Conservation (phyloP, 2,888 invertebrate genomes). For the Choreutis nemorana region DNA sequence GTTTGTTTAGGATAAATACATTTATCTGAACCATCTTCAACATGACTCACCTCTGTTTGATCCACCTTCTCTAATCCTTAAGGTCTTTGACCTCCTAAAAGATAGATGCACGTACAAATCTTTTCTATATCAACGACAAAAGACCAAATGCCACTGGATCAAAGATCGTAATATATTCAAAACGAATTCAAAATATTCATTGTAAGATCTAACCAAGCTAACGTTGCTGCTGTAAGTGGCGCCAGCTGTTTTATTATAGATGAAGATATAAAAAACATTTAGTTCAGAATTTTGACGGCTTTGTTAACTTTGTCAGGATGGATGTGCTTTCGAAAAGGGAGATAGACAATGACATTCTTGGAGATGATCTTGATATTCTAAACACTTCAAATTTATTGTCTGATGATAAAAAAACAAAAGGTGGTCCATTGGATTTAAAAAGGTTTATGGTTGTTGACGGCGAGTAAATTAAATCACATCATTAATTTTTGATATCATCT, state of each 20-base stretch:
- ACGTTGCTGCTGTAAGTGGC: too few species aligned
- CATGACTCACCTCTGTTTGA: too few species aligned
- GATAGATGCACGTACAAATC: constrained; percentile 20
- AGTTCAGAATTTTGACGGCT: too few species aligned
- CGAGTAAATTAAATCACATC: too few species aligned
- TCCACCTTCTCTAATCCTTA: constrained; percentile 33
- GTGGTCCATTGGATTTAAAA: constrained; percentile 29
- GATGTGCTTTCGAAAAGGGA: constrained; percentile 37
- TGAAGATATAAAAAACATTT: too few species aligned
- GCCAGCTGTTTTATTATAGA: too few species aligned
- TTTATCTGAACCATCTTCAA: too few species aligned
- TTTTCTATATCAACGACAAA: constrained; percentile 25
- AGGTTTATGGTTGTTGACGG: too few species aligned
- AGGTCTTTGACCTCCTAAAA: constrained; percentile 30
- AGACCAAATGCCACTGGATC: constrained; percentile 31
- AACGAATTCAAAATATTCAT: constrained; percentile 60
- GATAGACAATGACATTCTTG: constrained; percentile 47
- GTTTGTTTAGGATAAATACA: too few species aligned
- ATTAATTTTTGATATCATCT: background rate
- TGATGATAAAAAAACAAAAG: constrained; percentile 22
- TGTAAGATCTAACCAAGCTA: too few species aligned
- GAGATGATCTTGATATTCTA: constrained; percentile 29
- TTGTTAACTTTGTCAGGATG: constrained; percentile 40
- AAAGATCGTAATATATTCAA: constrained; percentile 58
- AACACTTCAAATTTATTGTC: constrained; percentile 20